Evolutionary conservation across 53 echinoderm and acorn worm species (phyloP), one percentile per base, ranked within the genome.

Genomic region (Holothuria scabra): DNA sequence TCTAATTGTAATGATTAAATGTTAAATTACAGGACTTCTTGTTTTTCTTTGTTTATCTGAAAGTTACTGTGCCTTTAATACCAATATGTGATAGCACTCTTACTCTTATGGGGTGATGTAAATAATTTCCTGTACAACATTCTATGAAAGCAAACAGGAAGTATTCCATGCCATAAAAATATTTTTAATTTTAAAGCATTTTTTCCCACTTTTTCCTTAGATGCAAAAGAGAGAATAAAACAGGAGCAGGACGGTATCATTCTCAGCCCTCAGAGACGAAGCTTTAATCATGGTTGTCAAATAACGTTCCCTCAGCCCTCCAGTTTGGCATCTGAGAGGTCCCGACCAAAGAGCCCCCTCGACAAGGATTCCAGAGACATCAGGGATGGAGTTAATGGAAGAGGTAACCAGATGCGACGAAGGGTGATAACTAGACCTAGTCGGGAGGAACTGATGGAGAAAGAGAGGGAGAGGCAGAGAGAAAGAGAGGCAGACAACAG

Each of bases 191-290:
- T n/a, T n/a, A n/a, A 14, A 16, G 18, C 52, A 41, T 41, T 2
- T 48, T 22, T 81, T 11, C 41, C 38, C n/a, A n/a, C 20, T 60
- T 59, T 61, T 35, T 14, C 23, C 30, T 3, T 23, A 87, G 99
- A 99, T 87, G 91, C 95, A 28, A 99, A 99, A 65, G 94, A 95
- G 79, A 88, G 95, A 32, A 76, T 95, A 31, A 91, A 93, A 28
- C 94, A 93, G 60, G 99, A 99, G 70, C 89, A 95, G 48, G 99
- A 99, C 66, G 94, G 99, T 28, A 99, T 99, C 31, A 91, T 99
- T 24, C 93, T 99, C 14, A 99, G 99, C 65, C 99, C 99, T 61
- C 99, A 99, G 79, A 92, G 99, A 13, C 91, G 99, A 11, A 99
- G 99, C 86, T 99, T 99, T 60, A 91, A 92, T 33, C 99, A 94